Evolutionary conservation across 2,888 invertebrate genomes (phyloP).

Genomic region (Macroteleia sp.): DNA sequence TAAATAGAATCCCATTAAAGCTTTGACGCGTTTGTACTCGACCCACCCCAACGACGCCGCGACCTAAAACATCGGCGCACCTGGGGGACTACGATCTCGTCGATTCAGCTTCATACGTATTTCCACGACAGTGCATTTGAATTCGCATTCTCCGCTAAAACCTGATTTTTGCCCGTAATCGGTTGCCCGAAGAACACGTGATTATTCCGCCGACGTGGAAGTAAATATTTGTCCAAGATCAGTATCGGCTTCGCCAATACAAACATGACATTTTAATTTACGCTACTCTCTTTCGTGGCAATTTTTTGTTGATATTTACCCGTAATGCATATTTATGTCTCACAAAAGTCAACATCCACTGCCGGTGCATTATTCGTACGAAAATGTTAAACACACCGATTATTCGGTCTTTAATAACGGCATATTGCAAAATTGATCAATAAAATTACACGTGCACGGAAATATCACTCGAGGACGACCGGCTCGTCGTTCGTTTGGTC

Average conservation of each 20-base stretch:
- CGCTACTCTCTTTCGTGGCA: constrained; percentile 12
- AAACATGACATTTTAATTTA: constrained; percentile 46
- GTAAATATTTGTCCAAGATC: constrained; percentile 50
- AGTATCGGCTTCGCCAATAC: constrained; percentile 31
- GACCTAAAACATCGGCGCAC: constrained; percentile 1
- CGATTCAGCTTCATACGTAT: constrained; percentile 17
- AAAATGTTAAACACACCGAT: constrained; percentile 25
- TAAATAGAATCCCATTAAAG: constrained; percentile 83
- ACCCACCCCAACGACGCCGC: constrained; percentile 38
- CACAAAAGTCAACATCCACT: constrained; percentile 36
- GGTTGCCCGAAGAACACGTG: constrained; percentile 13
- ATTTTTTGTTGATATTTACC: constrained; percentile 45
- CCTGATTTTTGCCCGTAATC: too few relatives aligned
- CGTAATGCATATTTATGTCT: constrained; percentile 43
- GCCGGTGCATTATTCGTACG: constrained; percentile 30
- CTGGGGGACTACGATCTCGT: not conserved
- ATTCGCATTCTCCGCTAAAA: too few relatives aligned
- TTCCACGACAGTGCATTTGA: too few relatives aligned
- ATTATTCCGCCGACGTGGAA: constrained; percentile 28
- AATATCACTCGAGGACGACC: not conserved
- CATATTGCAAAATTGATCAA: constrained; percentile 20
- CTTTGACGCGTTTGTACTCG: constrained; percentile 73
- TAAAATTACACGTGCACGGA: not conserved
- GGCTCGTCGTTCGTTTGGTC: not conserved
- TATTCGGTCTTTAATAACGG: constrained; percentile 25